Evolutionary conservation across 2,797 vertebrate species (phyloP), one percentile per base, ranked within the genome.

Genomic region (Vireo griseus): DNA sequence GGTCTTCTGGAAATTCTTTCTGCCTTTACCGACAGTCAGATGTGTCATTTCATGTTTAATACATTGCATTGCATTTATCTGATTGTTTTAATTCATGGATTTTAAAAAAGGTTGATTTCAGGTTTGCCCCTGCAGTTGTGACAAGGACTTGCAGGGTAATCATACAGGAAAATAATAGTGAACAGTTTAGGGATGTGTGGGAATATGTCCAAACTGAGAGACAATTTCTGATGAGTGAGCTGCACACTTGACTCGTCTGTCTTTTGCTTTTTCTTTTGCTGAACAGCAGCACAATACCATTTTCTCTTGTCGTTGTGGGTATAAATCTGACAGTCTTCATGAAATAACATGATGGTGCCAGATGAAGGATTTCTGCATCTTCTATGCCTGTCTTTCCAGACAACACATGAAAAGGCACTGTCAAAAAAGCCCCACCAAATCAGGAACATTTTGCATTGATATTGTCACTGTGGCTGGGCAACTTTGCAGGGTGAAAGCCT

Each of bases 71-170:
- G 25, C 57, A 55, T 83, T 86, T 58, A 86, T 79, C n/a, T 92
- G 62, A 77, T 95, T 90, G 35, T 68, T 90, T 88, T 94, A 85
- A 94, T 90, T 73, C 29, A 33, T 44, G 54, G 39, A 54, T 91
- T 90, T 77, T 44, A 42, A 39, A 66, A 79, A 86, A 78, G 59
- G 31, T 54, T 76, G 61, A 92, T 78, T 92, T 96, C 37, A 88
- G 77, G n/a, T 33, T 66, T 93, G 16, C 35, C 40, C 48, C 42
- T 79, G 31, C 48, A 77, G 42, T 39, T 24, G 65, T 71, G 68
- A 74, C 69, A 88, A 84, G 62, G 25, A 78, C 65, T 85, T 86
- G 39, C 35, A 67, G 37, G 57, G 31, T 45, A 93, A 90, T 83
- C 68, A 75, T 40, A 62, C 39, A 63, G 47, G 61, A 85, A 85